phyloP scores from a whole-genome alignment of 2,888 invertebrate species.

The Spilosoma lubricipeda region DNA sequence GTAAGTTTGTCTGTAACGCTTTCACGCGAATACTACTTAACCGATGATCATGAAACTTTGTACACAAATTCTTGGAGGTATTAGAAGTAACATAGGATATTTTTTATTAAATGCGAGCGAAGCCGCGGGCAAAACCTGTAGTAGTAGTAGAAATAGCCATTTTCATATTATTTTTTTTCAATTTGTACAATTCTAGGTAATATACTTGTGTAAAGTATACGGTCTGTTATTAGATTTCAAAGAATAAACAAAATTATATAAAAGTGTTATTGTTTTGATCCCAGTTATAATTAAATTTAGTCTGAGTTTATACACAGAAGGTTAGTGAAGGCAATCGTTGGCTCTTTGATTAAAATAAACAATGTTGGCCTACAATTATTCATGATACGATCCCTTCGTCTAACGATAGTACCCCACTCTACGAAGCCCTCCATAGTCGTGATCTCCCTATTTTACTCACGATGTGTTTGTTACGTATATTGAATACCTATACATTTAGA shows the following conservation, averaged over 20 bases:
- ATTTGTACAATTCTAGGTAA: not conserved
- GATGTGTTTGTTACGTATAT: not conserved
- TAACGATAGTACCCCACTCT: constrained; percentile 18
- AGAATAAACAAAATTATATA: constrained; percentile 78
- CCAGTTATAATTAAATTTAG: constrained; percentile 80
- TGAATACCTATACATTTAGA: not conserved
- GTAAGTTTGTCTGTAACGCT: too few relatives aligned
- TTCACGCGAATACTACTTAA: too few relatives aligned
- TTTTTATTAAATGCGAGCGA: too few relatives aligned
- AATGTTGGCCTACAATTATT: constrained; percentile 76
- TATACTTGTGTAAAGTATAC: constrained; percentile 49
- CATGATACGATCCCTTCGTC: constrained; percentile 62
- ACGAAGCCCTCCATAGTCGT: not conserved
- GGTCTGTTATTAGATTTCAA: constrained; percentile 58
- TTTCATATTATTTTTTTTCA: too few relatives aligned
- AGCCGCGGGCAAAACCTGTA: too few relatives aligned
- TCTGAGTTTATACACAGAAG: constrained; percentile 79
- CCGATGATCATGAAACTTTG: too few relatives aligned
- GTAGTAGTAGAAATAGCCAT: not conserved
- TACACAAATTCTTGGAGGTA: too few relatives aligned
- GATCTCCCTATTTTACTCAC: not conserved
- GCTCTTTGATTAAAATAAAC: constrained; percentile 82
- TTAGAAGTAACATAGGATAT: too few relatives aligned
- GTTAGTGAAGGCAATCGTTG: constrained; percentile 76
- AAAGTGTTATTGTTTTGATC: constrained; percentile 82